phyloP scores from a whole-genome alignment of 2,888 invertebrate genomes.

The Heteromyza rotundicornis region DNA sequence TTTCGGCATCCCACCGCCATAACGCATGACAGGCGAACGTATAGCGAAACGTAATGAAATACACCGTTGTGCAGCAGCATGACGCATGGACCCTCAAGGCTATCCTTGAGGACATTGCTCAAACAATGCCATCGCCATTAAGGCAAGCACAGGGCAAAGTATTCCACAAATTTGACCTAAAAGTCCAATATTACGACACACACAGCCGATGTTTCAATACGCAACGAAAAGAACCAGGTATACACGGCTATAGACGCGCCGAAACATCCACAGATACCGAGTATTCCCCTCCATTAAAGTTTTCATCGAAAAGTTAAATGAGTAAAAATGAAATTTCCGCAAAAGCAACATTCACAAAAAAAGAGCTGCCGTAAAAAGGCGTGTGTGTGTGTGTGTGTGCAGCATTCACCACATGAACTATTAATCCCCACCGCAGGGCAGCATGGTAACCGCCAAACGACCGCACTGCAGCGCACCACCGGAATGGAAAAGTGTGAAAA shows the following conservation, averaged over 20 bases:
- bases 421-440: constrained; percentile 13
- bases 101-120: constrained; percentile 14
- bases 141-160: not conserved
- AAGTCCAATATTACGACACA: not conserved
- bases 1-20: constrained; percentile 7
- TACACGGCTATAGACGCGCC: too few species aligned
- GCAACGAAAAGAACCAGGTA: too few species aligned
- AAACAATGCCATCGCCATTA: not conserved
- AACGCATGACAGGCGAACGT: constrained; percentile 11
- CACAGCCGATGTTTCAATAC: too few species aligned
- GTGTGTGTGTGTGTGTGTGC: too few species aligned
- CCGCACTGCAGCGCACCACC: not conserved
- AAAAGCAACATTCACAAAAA: not conserved
- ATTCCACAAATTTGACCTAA: not conserved
- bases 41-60: not conserved
- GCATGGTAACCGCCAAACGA: constrained; percentile 6
- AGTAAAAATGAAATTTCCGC: too few species aligned
- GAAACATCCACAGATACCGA: too few species aligned
- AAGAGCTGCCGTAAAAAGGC: not conserved
- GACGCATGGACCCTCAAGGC: not conserved
- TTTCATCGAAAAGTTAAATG: too few species aligned
- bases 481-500: too few species aligned
- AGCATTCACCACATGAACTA: constrained; percentile 9
- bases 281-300: too few species aligned
- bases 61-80: not conserved